Evolutionary conservation across 2,888 invertebrate genomes (phyloP), one percentile per base, ranked within the genome.

Genomic region (Thera obeliscata): DNA sequence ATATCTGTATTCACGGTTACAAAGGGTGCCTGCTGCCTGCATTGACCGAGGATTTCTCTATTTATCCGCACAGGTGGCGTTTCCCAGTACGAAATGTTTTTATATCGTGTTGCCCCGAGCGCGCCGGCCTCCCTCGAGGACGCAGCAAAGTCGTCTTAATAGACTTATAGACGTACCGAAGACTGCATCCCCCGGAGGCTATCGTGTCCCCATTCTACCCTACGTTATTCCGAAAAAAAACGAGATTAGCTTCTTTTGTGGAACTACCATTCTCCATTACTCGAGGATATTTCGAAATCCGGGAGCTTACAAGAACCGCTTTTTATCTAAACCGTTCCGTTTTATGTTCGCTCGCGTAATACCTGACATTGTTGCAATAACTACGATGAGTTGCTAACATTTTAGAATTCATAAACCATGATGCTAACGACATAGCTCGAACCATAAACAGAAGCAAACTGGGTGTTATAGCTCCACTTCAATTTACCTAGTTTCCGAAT

Each of bases 101-200:
- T 87, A 81, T 86, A 87, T 87, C 83, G 80, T 81, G 79, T 81
- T 81, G 78, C 81, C 87, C 79, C 80, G 74, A 82, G 86, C 86
- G 81, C 77, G 77, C 74, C 74, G 74, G 74, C 74, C 76, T 83
- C 89, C 88, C 87, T 71, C 58, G 83, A 81, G 87, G 83, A 76
- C 76, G 80, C 78, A 81, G 85, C 85, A 85, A 46, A 90, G 89
- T 88, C 88, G 87, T 88, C 90, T 89, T 93, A 92, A 92, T 91
- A 91, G 91, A 91, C 90, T 93, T 90, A 90, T 84, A 87, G 86
- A 86, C 86, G 86, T 86, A 84, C 83, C 79, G 85, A 84, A 82
- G 86, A 83, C 84, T 85, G 81, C 83, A 84, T 86, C 88, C 90
- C 89, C 81, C 71, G 33, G 83, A 80, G 91, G 89, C 85, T 76